Evolutionary conservation across 2,888 invertebrate species (phyloP).

Genomic region (Acleris literana): DNA sequence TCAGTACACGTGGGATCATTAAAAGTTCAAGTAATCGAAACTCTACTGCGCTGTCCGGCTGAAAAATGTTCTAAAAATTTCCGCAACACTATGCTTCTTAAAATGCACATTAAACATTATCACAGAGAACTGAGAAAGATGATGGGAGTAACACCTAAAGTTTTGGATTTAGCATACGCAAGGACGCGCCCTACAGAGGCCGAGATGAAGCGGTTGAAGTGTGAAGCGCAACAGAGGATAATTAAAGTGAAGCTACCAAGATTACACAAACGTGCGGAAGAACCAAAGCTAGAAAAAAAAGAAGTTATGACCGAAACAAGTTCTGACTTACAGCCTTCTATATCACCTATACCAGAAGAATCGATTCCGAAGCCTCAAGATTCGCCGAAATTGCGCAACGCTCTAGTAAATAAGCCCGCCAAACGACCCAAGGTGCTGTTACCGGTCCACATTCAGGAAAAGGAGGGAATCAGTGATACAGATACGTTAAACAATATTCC

Average conservation of each 20-base stretch:
- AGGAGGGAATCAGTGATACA: slow-evolving; percentile 36
- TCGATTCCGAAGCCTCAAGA: slow-evolving; percentile 54
- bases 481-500: neutral
- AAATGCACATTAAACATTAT: slow-evolving; percentile 98
- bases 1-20: slow-evolving; percentile 83
- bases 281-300: slow-evolving; percentile 46
- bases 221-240: slow-evolving; percentile 52
- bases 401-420: slow-evolving; percentile 61
- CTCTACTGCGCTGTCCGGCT: slow-evolving; percentile 88
- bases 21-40: slow-evolving; percentile 88
- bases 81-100: slow-evolving; percentile 93
- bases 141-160: slow-evolving; percentile 92
- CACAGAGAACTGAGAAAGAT: slow-evolving; percentile 90
- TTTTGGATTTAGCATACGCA: slow-evolving; percentile 92
- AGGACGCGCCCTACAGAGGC: slow-evolving; percentile 78
- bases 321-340: slow-evolving; percentile 43
- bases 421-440: slow-evolving; percentile 70
- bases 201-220: slow-evolving; percentile 43
- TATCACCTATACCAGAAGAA: slow-evolving; percentile 41
- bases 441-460: slow-evolving; percentile 63
- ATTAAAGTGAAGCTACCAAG: slow-evolving; percentile 68
- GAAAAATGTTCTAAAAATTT: slow-evolving; percentile 94
- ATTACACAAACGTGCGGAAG: slow-evolving; percentile 59
- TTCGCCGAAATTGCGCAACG: slow-evolving; percentile 70
- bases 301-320: slow-evolving; percentile 43